Evolutionary conservation across 37 sponge, comb jelly and placozoan genomes (phyloP).

Genomic region (Petrosia ficiformis): DNA sequence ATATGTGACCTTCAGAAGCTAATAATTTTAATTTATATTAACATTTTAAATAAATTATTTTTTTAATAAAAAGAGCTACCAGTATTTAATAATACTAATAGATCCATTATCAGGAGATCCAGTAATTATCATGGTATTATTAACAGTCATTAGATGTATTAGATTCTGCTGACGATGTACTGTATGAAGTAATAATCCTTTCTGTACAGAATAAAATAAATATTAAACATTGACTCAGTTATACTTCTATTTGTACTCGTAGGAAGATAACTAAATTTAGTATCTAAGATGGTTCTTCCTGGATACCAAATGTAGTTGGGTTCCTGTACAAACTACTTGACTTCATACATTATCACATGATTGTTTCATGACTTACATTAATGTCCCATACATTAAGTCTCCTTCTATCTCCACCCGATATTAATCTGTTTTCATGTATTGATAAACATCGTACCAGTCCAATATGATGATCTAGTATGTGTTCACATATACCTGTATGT

Average conservation of each 20-base stretch:
- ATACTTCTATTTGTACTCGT: too few relatives aligned
- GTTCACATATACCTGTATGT: slow-evolving; percentile 28
- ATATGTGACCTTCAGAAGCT: not conserved
- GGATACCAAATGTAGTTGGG: too few relatives aligned
- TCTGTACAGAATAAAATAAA: too few relatives aligned
- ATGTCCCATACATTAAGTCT: slow-evolving; percentile 65
- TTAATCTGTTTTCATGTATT: slow-evolving; percentile 32
- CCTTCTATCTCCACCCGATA: slow-evolving; percentile 78
- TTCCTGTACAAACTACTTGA: too few relatives aligned
- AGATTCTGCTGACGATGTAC: slow-evolving; percentile 71
- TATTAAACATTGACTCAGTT: too few relatives aligned
- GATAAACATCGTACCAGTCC: slow-evolving; percentile 69
- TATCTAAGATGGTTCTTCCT: too few relatives aligned
- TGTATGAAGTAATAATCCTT: slow-evolving; percentile 36
- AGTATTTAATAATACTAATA: slow-evolving; percentile 59
- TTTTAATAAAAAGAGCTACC: slow-evolving; percentile 27
- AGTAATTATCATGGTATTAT: slow-evolving; percentile 71
- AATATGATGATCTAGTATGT: slow-evolving; percentile 63
- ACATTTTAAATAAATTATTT: not conserved
- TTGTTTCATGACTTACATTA: slow-evolving; percentile 18
- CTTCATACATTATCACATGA: too few relatives aligned
- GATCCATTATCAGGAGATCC: slow-evolving; percentile 86
- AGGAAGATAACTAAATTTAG: too few relatives aligned
- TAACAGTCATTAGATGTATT: slow-evolving; percentile 67
- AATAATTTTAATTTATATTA: not conserved